Percentiles rank a stretch among this genome's conserved stretches.
Evolutionary conservation across 2,113 vertebrate species (phyloP).

Genomic region (Cheirogaleus medius): DNA sequence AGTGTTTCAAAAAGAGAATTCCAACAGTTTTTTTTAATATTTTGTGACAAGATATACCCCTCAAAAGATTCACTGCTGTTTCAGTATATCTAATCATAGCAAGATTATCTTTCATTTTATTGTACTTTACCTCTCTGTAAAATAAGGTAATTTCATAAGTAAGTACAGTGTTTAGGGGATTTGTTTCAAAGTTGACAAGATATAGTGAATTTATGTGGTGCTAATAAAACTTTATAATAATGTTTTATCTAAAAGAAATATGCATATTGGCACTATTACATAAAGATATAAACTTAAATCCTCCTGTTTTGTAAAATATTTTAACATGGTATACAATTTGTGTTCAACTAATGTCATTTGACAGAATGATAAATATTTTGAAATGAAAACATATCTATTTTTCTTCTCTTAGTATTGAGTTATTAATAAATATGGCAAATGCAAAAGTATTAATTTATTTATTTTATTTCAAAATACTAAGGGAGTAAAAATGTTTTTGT

Average conservation of each 20-base stretch:
- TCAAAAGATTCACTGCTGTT: background rate
- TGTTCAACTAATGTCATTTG: background rate
- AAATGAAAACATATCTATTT: background rate
- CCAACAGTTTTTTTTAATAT: background rate
- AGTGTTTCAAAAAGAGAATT: background rate
- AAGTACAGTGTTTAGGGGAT: background rate
- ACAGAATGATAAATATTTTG: background rate
- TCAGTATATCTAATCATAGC: background rate
- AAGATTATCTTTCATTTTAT: background rate
- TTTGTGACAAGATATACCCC: background rate
- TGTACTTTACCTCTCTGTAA: background rate
- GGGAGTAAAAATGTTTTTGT: no score
- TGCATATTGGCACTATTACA: background rate
- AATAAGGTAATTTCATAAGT: background rate
- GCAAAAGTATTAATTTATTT: background rate
- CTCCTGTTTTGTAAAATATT: background rate
- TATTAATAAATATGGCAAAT: background rate
- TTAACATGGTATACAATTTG: background rate
- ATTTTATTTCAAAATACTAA: background rate
- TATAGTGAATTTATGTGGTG: conserved; percentile 44
- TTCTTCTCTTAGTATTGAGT: background rate
- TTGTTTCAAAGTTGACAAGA: conserved; percentile 62
- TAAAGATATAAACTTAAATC: background rate
- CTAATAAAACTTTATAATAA: conserved; percentile 61
- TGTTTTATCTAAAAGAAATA: conserved; percentile 1